Percentiles rank a stretch among this genome's conserved stretches.
Evolutionary conservation across 2,888 invertebrate genomes (phyloP).

Genomic region (Pherbina coryleti): DNA sequence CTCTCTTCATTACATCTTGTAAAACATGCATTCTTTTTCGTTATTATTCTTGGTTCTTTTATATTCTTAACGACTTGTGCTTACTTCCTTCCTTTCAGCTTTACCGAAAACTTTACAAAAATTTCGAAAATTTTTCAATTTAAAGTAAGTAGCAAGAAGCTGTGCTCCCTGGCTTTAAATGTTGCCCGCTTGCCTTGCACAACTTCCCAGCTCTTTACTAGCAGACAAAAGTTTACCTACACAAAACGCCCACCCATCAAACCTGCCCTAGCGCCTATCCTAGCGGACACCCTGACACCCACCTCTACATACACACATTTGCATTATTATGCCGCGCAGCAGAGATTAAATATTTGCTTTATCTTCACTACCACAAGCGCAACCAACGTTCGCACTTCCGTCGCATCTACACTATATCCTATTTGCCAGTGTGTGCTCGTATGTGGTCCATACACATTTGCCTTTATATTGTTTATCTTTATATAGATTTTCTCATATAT

Average conservation of each 20-base stretch:
- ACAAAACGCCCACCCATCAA: not conserved
- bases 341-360: slow-evolving; percentile 22
- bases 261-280: not conserved
- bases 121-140: too few species aligned
- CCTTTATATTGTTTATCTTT: not conserved
- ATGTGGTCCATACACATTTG: not conserved
- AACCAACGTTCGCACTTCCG: slow-evolving; percentile 4
- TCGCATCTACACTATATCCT: not conserved
- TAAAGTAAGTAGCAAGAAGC: too few species aligned
- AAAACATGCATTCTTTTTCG: too few species aligned
- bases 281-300: not conserved
- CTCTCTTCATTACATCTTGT: too few species aligned
- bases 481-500: not conserved
- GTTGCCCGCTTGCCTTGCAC: not conserved
- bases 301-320: not conserved
- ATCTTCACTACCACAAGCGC: not conserved
- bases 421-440: not conserved
- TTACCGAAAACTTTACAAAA: too few species aligned
- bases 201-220: not conserved
- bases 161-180: too few species aligned
- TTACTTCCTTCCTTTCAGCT: too few species aligned
- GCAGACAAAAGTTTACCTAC: not conserved
- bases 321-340: slow-evolving; percentile 2
- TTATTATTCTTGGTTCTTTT: too few species aligned
- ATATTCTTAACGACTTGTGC: too few species aligned